phyloP scores from a whole-genome alignment of 2,888 invertebrate genomes.

The Icerya purchasi region DNA sequence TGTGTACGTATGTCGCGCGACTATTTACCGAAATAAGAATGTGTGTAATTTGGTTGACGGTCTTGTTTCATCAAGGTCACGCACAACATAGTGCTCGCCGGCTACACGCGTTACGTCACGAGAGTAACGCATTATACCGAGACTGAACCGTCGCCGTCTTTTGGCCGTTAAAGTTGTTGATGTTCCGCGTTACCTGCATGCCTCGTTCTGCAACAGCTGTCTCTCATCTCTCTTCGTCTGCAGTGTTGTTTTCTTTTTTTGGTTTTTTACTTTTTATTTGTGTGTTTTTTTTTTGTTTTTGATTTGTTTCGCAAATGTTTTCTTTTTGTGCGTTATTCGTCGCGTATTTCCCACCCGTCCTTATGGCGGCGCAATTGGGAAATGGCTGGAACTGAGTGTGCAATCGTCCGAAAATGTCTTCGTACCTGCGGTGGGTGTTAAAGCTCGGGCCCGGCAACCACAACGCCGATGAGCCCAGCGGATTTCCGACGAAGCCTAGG shows the following conservation, averaged over 20 bases:
- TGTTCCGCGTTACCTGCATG: background rate
- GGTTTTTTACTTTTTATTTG: background rate
- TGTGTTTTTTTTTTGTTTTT: background rate
- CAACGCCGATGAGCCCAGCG: background rate
- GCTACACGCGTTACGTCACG: too few relatives aligned
- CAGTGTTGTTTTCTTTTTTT: background rate
- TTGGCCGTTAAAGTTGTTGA: background rate
- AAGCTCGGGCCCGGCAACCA: slow-evolving; percentile 8
- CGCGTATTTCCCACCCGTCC: background rate
- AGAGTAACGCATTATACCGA: too few relatives aligned
- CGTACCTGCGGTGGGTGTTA: slow-evolving; percentile 47
- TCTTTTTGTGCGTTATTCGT: background rate
- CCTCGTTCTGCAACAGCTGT: too few relatives aligned
- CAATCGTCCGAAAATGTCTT: slow-evolving; percentile 40
- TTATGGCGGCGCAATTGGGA: too few relatives aligned
- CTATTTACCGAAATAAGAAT: too few relatives aligned
- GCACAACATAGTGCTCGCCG: too few relatives aligned
- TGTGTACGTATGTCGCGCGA: too few relatives aligned
- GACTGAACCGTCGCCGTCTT: too few relatives aligned
- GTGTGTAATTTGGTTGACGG: too few relatives aligned
- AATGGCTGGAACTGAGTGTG: too few relatives aligned
- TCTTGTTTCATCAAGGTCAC: too few relatives aligned
- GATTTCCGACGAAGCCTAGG: slow-evolving; percentile 32
- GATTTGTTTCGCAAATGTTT: background rate
- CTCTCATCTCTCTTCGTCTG: too few relatives aligned